Percentiles rank a stretch among this genome's conserved stretches.
Evolutionary conservation across 2,888 invertebrate species (phyloP).

Genomic region (Luperina testacea): DNA sequence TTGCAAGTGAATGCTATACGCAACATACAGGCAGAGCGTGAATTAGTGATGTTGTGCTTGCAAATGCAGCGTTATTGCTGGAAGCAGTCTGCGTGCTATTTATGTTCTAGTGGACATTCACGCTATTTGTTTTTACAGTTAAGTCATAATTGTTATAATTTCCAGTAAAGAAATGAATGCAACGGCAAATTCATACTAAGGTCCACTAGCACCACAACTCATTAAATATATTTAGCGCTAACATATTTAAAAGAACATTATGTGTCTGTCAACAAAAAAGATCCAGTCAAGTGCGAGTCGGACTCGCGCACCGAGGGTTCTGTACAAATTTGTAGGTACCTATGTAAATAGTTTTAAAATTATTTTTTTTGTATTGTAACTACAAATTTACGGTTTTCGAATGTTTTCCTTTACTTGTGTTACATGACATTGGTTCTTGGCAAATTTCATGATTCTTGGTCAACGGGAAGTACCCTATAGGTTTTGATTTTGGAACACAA

Average conservation of each 20-base stretch:
- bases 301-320: no score
- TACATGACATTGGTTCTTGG: no score
- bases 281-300: no score
- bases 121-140: not conserved
- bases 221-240: not conserved
- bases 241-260: not conserved
- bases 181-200: conserved; percentile 39
- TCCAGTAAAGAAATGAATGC: not conserved
- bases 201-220: no score
- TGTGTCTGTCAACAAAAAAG: not conserved
- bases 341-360: no score
- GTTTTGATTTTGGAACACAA: no score
- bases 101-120: not conserved
- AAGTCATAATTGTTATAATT: not conserved
- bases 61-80: not conserved
- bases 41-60: not conserved
- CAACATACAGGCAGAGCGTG: not conserved
- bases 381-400: no score
- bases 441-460: no score
- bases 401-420: no score
- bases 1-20: not conserved
- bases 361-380: no score
- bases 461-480: no score
- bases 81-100: not conserved
- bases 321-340: no score